These are phyloP conservation scores for Brachionus calyciflorus DNA, from an alignment of 1,140 invertebrate genomes.

Conservation along the genomic window DNA sequence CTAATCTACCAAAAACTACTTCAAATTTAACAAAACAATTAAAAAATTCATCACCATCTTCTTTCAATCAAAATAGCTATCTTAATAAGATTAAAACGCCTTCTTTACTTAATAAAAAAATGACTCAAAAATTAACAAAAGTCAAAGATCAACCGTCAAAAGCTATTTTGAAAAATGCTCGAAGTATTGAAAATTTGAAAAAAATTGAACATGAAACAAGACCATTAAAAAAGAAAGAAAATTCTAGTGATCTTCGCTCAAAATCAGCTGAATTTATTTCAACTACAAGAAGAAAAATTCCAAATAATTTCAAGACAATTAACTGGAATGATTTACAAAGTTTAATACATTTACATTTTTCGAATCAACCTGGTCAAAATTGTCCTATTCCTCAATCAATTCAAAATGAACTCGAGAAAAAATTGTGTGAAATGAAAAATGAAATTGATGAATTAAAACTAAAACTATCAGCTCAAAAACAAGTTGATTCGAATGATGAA, in stretches of 20 bases:
- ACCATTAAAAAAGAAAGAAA: neutral
- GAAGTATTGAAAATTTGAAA: conserved; percentile 7
- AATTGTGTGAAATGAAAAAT: conserved; percentile 15
- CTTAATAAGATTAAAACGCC: neutral
- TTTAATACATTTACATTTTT: conserved; percentile 21
- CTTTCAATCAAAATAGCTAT: neutral
- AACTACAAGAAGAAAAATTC: neutral
- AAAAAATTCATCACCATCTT: neutral
- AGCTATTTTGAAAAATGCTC: neutral
- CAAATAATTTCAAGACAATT: neutral
- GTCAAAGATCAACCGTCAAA: neutral
- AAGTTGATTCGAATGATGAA: too few relatives aligned
- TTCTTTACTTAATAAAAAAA: neutral
- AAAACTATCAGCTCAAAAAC: neutral
- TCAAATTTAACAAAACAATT: neutral
- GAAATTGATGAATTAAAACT: conserved; percentile 7
- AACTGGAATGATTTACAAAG: conserved; percentile 9
- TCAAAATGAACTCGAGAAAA: neutral
- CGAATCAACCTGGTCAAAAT: neutral
- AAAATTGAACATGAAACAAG: neutral
- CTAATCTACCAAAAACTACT: neutral
- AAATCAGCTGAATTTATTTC: neutral
- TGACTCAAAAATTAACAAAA: neutral
- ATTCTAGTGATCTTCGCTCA: neutral
- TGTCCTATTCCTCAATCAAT: neutral